Evolutionary conservation across 2,797 vertebrate species (phyloP).

Genomic region (Chaetophractus vellerosus): DNA sequence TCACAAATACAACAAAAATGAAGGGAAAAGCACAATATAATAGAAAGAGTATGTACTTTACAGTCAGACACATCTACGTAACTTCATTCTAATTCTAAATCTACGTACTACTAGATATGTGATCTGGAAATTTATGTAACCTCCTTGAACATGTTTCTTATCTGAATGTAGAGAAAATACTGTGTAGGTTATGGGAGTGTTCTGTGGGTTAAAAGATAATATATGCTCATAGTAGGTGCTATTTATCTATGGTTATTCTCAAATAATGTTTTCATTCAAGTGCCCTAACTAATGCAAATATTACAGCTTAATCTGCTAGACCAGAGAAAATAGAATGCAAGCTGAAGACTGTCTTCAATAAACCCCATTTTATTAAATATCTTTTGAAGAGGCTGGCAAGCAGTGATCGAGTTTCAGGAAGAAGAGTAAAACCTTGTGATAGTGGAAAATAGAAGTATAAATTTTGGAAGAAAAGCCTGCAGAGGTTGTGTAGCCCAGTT

Average conservation of each 20-base stretch:
- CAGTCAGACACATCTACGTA: not conserved
- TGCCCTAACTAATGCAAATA: not conserved
- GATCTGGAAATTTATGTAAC: not conserved
- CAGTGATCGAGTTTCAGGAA: not conserved
- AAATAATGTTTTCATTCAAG: slow-evolving; percentile 32
- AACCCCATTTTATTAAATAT: not conserved
- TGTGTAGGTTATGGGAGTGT: not conserved
- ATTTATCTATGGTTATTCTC: not conserved
- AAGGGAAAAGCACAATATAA: not conserved
- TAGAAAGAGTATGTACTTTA: not conserved
- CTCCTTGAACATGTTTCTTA: not conserved
- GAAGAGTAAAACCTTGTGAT: not conserved
- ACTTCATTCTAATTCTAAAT: not conserved
- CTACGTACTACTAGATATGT: no score
- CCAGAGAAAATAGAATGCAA: slow-evolving; percentile 3
- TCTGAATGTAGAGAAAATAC: not conserved
- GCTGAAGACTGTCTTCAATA: not conserved
- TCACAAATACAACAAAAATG: not conserved
- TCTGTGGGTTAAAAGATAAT: not conserved
- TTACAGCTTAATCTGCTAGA: slow-evolving; percentile 3
- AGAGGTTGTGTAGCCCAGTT: not conserved
- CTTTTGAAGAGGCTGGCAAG: not conserved
- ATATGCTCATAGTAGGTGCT: not conserved
- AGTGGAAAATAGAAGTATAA: not conserved
- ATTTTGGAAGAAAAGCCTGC: slow-evolving; percentile 7